A percentile compares a stretch with the other conserved stretches of the same genome.
Conservation (phyloP, 2,113 vertebrate species). For the Burhinus oedicnemus region DNA sequence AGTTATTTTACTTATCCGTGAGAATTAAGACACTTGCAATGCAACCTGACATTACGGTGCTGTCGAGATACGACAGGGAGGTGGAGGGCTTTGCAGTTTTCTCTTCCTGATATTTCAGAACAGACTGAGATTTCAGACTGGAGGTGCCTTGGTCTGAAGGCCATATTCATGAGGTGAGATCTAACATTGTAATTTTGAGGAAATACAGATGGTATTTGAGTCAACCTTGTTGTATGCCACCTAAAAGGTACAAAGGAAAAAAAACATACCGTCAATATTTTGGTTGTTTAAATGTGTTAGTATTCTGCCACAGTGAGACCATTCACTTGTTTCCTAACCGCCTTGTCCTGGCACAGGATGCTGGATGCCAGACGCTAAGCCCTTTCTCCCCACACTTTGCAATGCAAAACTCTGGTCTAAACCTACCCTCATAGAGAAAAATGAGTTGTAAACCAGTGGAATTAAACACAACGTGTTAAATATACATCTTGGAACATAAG, state of each 20-base stretch:
- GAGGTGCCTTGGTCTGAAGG: neutral
- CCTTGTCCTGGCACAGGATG: neutral
- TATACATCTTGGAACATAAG: conserved; percentile 12
- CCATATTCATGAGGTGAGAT: neutral
- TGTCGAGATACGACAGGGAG: neutral
- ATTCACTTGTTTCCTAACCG: neutral
- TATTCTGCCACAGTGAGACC: neutral
- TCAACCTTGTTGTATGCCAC: neutral
- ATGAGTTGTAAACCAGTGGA: neutral
- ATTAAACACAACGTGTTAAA: conserved; percentile 1
- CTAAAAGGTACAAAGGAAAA: neutral
- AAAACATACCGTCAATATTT: neutral
- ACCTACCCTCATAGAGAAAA: neutral
- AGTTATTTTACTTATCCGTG: neutral
- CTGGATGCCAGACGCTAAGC: neutral
- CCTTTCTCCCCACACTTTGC: neutral
- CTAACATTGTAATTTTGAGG: neutral
- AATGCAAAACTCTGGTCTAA: neutral
- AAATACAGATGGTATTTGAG: neutral
- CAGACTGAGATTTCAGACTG: neutral
- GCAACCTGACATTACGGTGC: neutral
- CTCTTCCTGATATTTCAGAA: neutral
- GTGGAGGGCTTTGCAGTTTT: neutral
- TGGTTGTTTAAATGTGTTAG: neutral
- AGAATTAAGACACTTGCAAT: neutral